phyloP scores from a whole-genome alignment of 2,888 invertebrate species.

The Pseudococcus viburni region DNA sequence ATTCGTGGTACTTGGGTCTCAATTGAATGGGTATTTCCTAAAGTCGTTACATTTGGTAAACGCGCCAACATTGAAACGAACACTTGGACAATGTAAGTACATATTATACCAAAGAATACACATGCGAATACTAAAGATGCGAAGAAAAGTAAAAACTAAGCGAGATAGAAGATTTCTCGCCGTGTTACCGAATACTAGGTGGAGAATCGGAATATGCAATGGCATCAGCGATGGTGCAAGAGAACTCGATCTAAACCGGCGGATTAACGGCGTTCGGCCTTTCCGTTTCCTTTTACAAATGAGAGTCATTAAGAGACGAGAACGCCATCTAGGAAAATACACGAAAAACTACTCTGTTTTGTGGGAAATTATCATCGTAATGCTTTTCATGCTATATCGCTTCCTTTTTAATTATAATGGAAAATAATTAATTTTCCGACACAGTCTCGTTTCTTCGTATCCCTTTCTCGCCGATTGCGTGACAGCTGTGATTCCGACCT shows the following conservation, averaged over 20 bases:
- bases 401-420: constrained; percentile 57
- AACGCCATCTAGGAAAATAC: constrained; percentile 54
- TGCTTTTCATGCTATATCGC: constrained; percentile 57
- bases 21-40: constrained; percentile 1
- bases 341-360: constrained; percentile 54
- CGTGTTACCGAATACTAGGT: not conserved
- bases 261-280: constrained; percentile 45
- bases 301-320: constrained; percentile 54
- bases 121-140: not conserved
- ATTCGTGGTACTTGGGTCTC: not conserved
- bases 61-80: not conserved
- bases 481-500: constrained; percentile 52
- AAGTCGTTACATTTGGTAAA: constrained; percentile 2
- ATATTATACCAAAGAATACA: not conserved
- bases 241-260: constrained; percentile 42
- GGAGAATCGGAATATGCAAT: not conserved
- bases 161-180: not conserved
- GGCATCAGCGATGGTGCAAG: not conserved
- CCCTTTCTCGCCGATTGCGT: constrained; percentile 52
- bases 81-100: not conserved
- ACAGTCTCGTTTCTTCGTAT: constrained; percentile 20
- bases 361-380: constrained; percentile 54
- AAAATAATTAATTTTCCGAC: constrained; percentile 54
- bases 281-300: constrained; percentile 55
- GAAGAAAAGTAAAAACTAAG: not conserved